Base-by-base conservation (phyloP, 1,140 invertebrate species). In the Chironomus striatipennis region DNA sequence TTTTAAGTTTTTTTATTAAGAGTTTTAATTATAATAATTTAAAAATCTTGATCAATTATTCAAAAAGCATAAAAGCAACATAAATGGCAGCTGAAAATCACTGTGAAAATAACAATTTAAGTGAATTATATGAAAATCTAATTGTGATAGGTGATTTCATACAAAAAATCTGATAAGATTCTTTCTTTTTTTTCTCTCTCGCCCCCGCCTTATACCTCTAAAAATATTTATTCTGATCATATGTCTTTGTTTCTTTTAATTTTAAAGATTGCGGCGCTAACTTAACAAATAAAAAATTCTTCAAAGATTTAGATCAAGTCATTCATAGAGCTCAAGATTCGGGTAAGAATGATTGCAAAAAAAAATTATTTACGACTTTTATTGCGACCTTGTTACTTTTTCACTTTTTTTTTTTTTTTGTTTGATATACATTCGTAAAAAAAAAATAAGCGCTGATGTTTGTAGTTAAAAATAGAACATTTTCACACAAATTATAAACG, bases 231-330 rank as follows among this genome's bases (percentile, higher is more conserved):
- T 57, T n/a, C 47, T 15, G 47, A 57, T 57, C 12, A 57, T 57
- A 12, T n/a, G n/a, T 70, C 18, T 70, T 20, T 70, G n/a, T 18
- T 70, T 2, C 7, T 70, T 18, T 70, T 10, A 70, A 20, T 57
- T 12, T 57, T 34, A 5, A 2, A 70, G 65, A 70, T 70, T 70
- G 65, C 76, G 95, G 95, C 79, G 94, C 95, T 17, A 98, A 97
- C 89, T 85, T 98, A 77, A 96, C 93, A 4, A 97, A 97, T 85
- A 96, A 96, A 83, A 97, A 97, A 82, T 98, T 94, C 83, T 88
- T 88, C 79, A 88, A 94, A 81, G 96, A 98, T 87, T 85, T 97
- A 79, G 94, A 97, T 85, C 92, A 93, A 76, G 96, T 98, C 4
- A 86, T 98, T 75, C 90, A 95, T 83, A 87, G 95, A 83, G 94